These are phyloP conservation scores for Drosophila macrospina DNA, from an alignment of 2,888 invertebrate genomes.

Conservation along the genomic window DNA sequence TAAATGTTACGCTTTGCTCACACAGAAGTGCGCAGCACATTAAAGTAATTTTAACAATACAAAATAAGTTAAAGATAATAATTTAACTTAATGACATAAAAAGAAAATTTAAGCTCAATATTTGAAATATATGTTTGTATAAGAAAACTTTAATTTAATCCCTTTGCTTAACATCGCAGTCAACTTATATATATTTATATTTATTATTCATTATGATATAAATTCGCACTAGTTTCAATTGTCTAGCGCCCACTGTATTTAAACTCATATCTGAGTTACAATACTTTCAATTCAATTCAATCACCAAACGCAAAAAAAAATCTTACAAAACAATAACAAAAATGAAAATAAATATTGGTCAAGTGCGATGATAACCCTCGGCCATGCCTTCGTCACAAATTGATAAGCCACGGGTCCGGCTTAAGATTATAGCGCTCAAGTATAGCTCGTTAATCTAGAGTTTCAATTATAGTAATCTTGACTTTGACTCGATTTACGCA, in stretches of 20 bases:
- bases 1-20: background rate
- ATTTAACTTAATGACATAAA: background rate
- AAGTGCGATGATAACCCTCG: constrained; percentile 64
- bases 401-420: constrained; percentile 50
- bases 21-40: too few relatives aligned
- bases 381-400: constrained; percentile 46
- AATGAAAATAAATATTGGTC: constrained; percentile 57
- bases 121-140: too few relatives aligned
- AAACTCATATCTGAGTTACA: constrained; percentile 20
- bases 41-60: too few relatives aligned
- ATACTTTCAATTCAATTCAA: constrained; percentile 64
- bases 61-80: too few relatives aligned
- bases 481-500: constrained; percentile 66
- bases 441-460: background rate
- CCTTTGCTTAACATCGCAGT: too few relatives aligned
- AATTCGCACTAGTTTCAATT: background rate
- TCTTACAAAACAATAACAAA: constrained; percentile 20
- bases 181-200: too few relatives aligned
- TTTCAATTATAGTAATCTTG: constrained; percentile 39
- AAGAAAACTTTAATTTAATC: too few relatives aligned
- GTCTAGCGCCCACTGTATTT: constrained; percentile 1
- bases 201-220: too few relatives aligned
- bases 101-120: too few relatives aligned
- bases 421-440: constrained; percentile 20
- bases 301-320: constrained; percentile 46